A percentile compares a stretch with the other conserved stretches of the same genome.
Conservation (phyloP, 1,140 invertebrate species). For the Hyphantria cunea region DNA sequence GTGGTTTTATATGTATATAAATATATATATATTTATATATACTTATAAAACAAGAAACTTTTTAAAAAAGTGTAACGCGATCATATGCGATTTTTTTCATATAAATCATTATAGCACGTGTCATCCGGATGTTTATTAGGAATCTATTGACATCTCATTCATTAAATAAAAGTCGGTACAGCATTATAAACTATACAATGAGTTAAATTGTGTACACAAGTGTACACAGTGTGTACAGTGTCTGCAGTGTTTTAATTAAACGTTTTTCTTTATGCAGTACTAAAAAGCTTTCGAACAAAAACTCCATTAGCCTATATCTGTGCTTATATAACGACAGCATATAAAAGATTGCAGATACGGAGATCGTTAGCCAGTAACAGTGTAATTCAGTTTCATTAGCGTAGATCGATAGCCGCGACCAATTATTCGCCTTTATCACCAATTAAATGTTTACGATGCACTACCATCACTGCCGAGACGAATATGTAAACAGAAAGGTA, state of each 20-base stretch:
- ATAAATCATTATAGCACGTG: no score
- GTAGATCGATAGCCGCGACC: conserved; percentile 62
- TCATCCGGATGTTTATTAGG: no score
- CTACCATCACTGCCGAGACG: conserved; percentile 28
- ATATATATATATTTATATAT: no score
- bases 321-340: conserved; percentile 15
- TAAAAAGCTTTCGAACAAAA: neutral
- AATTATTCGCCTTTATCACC: conserved; percentile 72
- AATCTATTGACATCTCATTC: no score
- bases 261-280: neutral
- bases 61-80: no score
- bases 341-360: conserved; percentile 43
- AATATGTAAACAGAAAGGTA: conserved; percentile 20
- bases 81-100: no score
- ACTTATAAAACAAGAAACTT: no score
- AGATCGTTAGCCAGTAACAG: conserved; percentile 53
- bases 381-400: conserved; percentile 62
- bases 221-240: no score
- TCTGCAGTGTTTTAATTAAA: neutral
- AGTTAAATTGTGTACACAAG: no score
- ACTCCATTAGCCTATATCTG: neutral
- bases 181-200: neutral
- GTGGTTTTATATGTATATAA: no score
- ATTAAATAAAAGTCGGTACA: no score
- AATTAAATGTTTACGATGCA: conserved; percentile 75